A percentile compares a stretch with the other conserved stretches of the same genome.
Evolutionary conservation across 2,113 vertebrate species (phyloP).

Genomic region (Willisornis vidua): DNA sequence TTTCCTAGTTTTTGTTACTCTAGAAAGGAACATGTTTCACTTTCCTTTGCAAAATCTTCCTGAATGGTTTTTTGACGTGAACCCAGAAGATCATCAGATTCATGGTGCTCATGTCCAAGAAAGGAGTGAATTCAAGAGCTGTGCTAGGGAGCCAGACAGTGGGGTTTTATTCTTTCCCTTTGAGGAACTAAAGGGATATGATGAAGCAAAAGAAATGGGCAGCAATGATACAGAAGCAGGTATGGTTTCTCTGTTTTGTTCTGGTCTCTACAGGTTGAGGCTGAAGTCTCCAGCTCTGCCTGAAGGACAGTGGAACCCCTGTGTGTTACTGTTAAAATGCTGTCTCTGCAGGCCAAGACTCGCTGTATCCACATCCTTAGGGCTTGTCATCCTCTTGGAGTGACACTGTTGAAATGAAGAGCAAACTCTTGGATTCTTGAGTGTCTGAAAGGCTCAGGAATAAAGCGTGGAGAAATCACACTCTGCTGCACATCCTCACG

Average conservation of each 20-base stretch:
- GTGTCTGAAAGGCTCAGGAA: neutral
- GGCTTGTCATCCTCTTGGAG: neutral
- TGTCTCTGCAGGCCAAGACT: neutral
- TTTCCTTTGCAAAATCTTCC: neutral
- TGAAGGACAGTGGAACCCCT: neutral
- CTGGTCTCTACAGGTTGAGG: neutral
- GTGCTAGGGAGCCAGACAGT: accelerated
- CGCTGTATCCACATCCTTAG: neutral
- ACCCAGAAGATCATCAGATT: neutral
- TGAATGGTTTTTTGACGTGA: neutral
- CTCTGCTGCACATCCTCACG: neutral
- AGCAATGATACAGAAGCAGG: neutral
- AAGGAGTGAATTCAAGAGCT: neutral
- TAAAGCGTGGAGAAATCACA: neutral
- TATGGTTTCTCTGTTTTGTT: neutral
- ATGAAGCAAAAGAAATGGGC: neutral
- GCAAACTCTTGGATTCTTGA: neutral
- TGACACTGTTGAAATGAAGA: neutral
- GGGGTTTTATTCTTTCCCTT: neutral
- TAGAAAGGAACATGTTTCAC: neutral
- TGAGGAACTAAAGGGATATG: neutral
- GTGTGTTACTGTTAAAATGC: neutral
- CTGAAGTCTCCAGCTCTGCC: neutral
- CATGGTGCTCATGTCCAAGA: neutral
- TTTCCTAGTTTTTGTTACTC: neutral